Conservation (phyloP, 2,797 vertebrate genomes). For the Lagorchestes hirsutus region DNA sequence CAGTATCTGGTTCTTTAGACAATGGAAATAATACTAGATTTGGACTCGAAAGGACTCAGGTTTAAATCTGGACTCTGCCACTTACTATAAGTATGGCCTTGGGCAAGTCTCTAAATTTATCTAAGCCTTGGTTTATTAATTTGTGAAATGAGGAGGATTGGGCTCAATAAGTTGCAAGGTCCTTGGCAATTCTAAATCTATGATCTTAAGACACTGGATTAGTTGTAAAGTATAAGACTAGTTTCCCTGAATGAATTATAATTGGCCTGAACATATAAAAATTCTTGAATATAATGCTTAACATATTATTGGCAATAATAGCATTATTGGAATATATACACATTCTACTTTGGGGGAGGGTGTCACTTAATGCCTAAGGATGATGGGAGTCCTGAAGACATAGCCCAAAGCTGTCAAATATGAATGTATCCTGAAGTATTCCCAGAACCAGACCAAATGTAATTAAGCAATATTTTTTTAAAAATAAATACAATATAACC, state of each 20-base stretch:
- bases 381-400: neutral
- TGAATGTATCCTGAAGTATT: neutral
- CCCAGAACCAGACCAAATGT: neutral
- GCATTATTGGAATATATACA: neutral
- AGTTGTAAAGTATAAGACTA: neutral
- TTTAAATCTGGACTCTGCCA: neutral
- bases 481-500: neutral
- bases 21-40: neutral
- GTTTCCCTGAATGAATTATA: neutral
- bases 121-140: neutral
- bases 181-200: neutral
- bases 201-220: neutral
- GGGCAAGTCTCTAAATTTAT: neutral
- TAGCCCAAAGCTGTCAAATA: neutral
- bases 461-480: neutral
- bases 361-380: neutral
- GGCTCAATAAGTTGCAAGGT: neutral
- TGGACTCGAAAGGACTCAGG: neutral
- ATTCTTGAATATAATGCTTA: neutral
- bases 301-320: neutral
- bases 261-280: neutral
- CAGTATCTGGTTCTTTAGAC: neutral
- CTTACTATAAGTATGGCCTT: neutral
- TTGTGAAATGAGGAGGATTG: neutral
- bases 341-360: neutral